These are phyloP conservation scores for Tarsius wallacei DNA, from an alignment of 2,797 vertebrate genomes.

Conservation along the genomic window DNA sequence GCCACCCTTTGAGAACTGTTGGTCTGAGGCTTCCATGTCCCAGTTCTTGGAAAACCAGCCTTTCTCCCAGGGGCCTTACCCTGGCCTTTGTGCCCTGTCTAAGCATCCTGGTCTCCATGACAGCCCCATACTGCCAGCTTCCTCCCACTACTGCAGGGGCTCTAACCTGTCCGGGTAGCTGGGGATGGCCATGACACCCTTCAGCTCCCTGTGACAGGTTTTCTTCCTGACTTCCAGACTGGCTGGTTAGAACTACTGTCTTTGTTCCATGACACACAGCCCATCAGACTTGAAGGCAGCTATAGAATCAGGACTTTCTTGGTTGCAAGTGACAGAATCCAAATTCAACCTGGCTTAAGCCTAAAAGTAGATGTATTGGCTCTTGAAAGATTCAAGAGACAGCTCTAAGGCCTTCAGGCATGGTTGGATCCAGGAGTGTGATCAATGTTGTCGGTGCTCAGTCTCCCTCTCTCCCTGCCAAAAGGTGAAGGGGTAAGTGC, in stretches of 20 bases:
- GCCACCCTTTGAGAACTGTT: neutral
- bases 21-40: neutral
- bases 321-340: slow-evolving; percentile 3
- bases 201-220: neutral
- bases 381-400: neutral
- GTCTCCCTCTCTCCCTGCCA: neutral
- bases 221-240: neutral
- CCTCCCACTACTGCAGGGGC: neutral
- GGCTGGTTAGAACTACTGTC: neutral
- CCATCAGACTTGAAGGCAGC: neutral
- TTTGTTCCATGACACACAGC: neutral
- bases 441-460: no score
- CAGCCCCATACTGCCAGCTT: neutral
- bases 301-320: neutral
- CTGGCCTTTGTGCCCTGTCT: no score
- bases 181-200: no score
- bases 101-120: neutral
- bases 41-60: neutral
- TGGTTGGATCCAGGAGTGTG: neutral
- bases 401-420: neutral
- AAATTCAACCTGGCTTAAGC: neutral
- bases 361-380: neutral
- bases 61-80: neutral
- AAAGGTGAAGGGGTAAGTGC: neutral
- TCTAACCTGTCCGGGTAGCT: neutral